These are phyloP conservation scores for Leptinotarsa lineolata DNA, from an alignment of 1,140 invertebrate genomes.

Conservation along the genomic window DNA sequence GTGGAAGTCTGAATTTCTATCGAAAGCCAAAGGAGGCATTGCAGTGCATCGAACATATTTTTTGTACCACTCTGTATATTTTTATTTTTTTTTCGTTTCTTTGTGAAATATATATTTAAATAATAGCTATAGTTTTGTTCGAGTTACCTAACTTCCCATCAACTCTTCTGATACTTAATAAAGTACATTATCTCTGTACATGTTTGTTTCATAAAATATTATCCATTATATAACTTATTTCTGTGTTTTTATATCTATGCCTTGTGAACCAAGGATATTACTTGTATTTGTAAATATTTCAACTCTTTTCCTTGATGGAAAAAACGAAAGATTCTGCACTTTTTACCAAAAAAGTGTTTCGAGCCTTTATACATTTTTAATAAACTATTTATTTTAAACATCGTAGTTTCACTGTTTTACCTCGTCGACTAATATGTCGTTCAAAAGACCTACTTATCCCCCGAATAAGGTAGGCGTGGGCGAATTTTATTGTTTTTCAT, in stretches of 20 bases:
- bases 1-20: too few relatives aligned
- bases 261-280: not conserved
- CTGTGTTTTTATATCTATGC: not conserved
- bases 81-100: too few relatives aligned
- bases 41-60: too few relatives aligned
- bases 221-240: too few relatives aligned
- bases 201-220: too few relatives aligned
- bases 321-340: not conserved
- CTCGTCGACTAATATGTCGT: not conserved
- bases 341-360: not conserved
- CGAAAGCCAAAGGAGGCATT: too few relatives aligned
- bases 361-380: not conserved
- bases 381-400: conserved; percentile 4
- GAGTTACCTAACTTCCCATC: too few relatives aligned
- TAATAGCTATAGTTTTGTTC: too few relatives aligned
- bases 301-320: not conserved
- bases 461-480: not conserved
- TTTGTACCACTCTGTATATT: too few relatives aligned
- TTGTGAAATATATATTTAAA: too few relatives aligned
- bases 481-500: not conserved
- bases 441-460: not conserved
- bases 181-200: too few relatives aligned
- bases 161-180: too few relatives aligned
- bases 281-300: not conserved
- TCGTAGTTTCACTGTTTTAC: not conserved